Percentiles rank a stretch among this genome's conserved stretches.
Conservation (phyloP, 2,113 vertebrate species). For the Nyctibius bracteatus region DNA sequence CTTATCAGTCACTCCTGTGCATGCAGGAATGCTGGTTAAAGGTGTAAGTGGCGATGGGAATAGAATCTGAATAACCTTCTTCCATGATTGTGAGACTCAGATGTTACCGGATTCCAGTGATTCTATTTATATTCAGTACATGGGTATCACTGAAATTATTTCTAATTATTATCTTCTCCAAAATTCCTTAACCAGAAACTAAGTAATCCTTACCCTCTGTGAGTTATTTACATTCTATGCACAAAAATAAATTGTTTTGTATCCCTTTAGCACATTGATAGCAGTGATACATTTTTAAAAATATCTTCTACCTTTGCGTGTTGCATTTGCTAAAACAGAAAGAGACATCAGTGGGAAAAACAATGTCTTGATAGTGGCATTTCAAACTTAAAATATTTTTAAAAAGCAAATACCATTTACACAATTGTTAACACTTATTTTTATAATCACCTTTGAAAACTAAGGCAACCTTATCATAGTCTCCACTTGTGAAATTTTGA, state of each 20-base stretch:
- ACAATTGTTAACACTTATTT: background rate
- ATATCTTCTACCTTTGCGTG: background rate
- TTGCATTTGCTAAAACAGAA: background rate
- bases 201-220: background rate
- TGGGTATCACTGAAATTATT: background rate
- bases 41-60: background rate
- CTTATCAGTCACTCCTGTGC: background rate
- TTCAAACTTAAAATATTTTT: background rate
- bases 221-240: background rate
- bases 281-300: background rate
- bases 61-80: background rate
- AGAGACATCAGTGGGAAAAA: background rate
- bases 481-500: background rate
- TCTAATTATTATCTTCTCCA: background rate
- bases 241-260: background rate
- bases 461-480: background rate
- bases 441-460: background rate
- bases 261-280: background rate
- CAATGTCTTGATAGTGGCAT: accelerated
- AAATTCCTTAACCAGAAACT: background rate
- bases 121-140: background rate
- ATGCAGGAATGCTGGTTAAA: background rate
- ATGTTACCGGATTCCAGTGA: background rate
- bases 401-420: background rate
- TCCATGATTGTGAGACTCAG: background rate